phyloP scores from a whole-genome alignment of 2,113 vertebrate genomes.

The Albula glossodonta region DNA sequence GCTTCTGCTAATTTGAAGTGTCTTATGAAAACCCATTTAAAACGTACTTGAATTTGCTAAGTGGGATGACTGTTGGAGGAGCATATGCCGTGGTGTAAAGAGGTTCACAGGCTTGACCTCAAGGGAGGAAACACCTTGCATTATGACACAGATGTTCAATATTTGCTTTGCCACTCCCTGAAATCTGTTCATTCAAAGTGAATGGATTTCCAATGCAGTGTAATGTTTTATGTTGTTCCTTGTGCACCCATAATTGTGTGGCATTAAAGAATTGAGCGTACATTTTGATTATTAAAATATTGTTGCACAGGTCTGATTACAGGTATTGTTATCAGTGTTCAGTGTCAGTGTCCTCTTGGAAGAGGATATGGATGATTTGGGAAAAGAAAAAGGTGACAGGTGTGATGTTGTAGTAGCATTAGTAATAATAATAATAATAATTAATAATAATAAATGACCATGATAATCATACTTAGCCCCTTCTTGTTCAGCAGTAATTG shows the following conservation, averaged over 20 bases:
- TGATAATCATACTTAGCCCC: no score
- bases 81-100: not conserved
- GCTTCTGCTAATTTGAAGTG: not conserved
- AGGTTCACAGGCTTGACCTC: not conserved
- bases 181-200: not conserved
- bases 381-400: no score
- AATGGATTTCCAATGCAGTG: not conserved
- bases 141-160: not conserved
- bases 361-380: no score
- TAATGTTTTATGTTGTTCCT: not conserved
- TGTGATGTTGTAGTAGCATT: no score
- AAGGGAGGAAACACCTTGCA: not conserved
- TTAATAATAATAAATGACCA: no score
- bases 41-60: not conserved
- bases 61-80: not conserved
- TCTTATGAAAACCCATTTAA: not conserved
- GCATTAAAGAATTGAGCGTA: not conserved
- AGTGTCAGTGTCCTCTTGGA: no score
- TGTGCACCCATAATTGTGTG: not conserved
- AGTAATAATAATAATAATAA: no score
- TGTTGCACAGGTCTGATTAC: no score
- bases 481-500: no score
- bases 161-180: not conserved
- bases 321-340: no score
- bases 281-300: no score